Evolutionary conservation across 2,113 vertebrate genomes (phyloP), one percentile per base, ranked within the genome.

Genomic region (Xiphias gladius): DNA sequence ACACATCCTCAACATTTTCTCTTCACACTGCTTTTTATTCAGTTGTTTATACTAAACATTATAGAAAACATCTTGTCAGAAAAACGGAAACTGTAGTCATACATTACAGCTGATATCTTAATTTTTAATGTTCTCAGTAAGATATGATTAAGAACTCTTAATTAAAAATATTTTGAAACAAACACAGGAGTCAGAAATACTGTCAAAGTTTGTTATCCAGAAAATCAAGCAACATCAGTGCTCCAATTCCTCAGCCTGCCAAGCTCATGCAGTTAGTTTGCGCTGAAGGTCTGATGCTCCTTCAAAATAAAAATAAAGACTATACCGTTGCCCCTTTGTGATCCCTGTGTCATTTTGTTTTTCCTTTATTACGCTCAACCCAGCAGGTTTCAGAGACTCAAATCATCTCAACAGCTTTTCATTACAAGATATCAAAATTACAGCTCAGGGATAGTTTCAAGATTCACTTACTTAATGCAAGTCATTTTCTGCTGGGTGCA

Each of bases 171-270:
- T 9, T 28, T 8, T 35, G 24, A 50, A 50, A 17, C 5, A 58
- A 8, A 69, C 19, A 24, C 14, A 69, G 28, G 20, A 14, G 12
- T 66, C 8, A 66, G 77, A 66, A 74, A 74, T 67, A 81, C 71
- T 68, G 63, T 67, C 6, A 39, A 2, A 19, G 52, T 24, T n/a
- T 57, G 10, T 37, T 14, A 37, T 68, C 28, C 7, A 71, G 46
- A 52, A 41, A 17, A 54, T 50, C 7, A 39, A 28, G n/a, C 16
- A 20, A 46, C 64, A 16, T 39, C 24, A 28, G 19, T 39, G 0
- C n/a, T 28, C 24, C 17, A n/a, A 20, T 19, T 12, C 5, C 10
- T 41, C 7, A 20, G 7, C 62, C 65, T 16, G 35, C 14, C 22
- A 37, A 66, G 28, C 11, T 58, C 17, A 46, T 46, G 26, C 8